Conservation (phyloP, 64 coral and sea anemone genomes). For the Montipora capricornis region DNA sequence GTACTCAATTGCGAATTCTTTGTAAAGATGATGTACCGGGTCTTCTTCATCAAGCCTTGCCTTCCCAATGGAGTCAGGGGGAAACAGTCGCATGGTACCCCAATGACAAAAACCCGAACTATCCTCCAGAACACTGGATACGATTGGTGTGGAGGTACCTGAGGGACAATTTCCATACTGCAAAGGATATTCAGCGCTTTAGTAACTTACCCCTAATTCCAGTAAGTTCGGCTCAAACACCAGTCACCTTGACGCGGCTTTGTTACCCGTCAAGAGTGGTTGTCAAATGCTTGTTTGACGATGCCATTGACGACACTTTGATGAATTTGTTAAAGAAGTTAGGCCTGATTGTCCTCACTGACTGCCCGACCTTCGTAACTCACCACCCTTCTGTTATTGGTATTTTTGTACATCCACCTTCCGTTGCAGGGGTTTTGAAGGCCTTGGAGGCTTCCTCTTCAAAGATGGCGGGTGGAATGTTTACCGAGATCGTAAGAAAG, state of each 20-base stretch:
- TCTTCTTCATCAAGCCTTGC: slow-evolving; percentile 31
- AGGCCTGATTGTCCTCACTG: slow-evolving; percentile 60
- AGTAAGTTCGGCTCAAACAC: neutral
- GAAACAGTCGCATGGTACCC: slow-evolving; percentile 50
- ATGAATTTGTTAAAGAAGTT: slow-evolving; percentile 27
- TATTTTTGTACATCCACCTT: slow-evolving; percentile 50
- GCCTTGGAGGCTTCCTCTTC: slow-evolving; percentile 24
- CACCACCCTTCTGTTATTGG: slow-evolving; percentile 42
- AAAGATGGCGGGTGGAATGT: neutral
- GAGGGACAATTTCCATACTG: slow-evolving; percentile 29
- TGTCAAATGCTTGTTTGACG: slow-evolving; percentile 3
- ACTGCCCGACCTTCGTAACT: slow-evolving; percentile 58
- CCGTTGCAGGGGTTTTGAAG: slow-evolving; percentile 62
- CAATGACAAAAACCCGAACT: neutral
- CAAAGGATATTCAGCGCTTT: slow-evolving; percentile 47
- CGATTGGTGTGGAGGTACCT: slow-evolving; percentile 78
- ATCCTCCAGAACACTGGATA: slow-evolving; percentile 63
- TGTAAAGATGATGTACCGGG: neutral
- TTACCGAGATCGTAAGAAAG: neutral
- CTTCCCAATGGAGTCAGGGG: slow-evolving; percentile 44
- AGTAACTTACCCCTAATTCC: slow-evolving; percentile 62
- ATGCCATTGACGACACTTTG: slow-evolving; percentile 45
- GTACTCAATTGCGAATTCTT: slow-evolving; percentile 34
- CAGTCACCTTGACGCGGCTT: slow-evolving; percentile 37
- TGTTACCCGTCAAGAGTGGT: slow-evolving; percentile 67